These are phyloP conservation scores for Sandelia bainsii DNA, from an alignment of 2,797 vertebrate species.

Conservation along the genomic window DNA sequence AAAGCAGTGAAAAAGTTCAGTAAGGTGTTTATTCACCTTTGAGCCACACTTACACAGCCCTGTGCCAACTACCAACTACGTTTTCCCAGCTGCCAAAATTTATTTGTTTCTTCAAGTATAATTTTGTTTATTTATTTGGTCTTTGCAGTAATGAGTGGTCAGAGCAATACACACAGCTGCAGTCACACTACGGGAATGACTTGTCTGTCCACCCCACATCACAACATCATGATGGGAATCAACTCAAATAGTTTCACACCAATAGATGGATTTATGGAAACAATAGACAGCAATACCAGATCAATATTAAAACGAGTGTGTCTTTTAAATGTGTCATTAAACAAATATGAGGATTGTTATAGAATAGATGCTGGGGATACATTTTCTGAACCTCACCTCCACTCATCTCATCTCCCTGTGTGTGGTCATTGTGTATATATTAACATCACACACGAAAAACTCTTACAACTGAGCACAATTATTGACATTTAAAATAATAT, in stretches of 20 bases:
- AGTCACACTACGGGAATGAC: conserved; percentile 48
- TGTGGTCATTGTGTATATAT: no score
- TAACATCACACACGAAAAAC: no score
- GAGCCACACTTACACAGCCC: conserved; percentile 29
- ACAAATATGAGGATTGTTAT: not conserved
- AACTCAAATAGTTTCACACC: not conserved
- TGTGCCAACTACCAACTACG: conserved; percentile 37
- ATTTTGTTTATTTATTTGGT: conserved; percentile 70
- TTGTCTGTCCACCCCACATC: conserved; percentile 25
- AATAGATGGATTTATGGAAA: not conserved
- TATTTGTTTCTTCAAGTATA: conserved; percentile 68
- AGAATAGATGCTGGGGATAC: not conserved
- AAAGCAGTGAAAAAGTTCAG: conserved; percentile 40
- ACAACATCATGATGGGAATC: conserved; percentile 11
- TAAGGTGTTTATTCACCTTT: conserved; percentile 48
- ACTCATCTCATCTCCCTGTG: no score
- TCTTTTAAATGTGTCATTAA: not conserved
- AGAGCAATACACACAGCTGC: conserved; percentile 74
- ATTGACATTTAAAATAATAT: conserved; percentile 8
- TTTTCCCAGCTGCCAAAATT: conserved; percentile 69
- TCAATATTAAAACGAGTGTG: not conserved
- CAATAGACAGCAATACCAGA: not conserved
- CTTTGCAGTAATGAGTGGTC: conserved; percentile 47
- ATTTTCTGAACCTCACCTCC: no score
- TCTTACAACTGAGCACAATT: not conserved